These are phyloP conservation scores for Pseudopipra pipra DNA, from an alignment of 2,113 vertebrate genomes.

Conservation along the genomic window DNA sequence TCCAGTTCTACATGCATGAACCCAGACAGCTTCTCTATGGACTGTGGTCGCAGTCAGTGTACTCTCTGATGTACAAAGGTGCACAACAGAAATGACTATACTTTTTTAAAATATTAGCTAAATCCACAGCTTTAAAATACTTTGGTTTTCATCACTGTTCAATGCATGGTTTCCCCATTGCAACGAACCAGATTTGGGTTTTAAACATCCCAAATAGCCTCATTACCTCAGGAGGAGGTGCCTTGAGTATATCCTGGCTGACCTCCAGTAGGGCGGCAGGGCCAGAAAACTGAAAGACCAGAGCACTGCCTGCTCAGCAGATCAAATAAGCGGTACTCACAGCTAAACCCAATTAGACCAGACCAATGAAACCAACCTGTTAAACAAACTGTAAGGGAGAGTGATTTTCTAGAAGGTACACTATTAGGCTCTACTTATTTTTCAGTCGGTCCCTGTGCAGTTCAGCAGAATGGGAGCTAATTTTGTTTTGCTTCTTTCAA, in stretches of 20 bases:
- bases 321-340: neutral
- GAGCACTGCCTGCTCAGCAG: neutral
- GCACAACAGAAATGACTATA: neutral
- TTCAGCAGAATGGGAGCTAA: neutral
- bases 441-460: neutral
- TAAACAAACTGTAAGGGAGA: neutral
- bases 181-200: neutral
- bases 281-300: neutral
- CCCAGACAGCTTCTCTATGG: neutral
- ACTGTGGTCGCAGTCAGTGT: neutral
- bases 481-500: neutral
- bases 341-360: neutral
- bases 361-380: neutral
- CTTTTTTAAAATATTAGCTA: neutral
- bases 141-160: neutral
- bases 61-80: neutral
- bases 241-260: neutral
- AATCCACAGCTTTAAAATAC: neutral
- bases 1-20: neutral
- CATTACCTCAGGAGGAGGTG: fast-evolving
- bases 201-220: neutral
- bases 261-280: neutral
- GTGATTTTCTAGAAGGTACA: neutral
- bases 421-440: neutral
- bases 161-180: fast-evolving